These are phyloP conservation scores for Drosophila pseudotalamancana DNA, from an alignment of 2,888 invertebrate species.

Conservation along the genomic window DNA sequence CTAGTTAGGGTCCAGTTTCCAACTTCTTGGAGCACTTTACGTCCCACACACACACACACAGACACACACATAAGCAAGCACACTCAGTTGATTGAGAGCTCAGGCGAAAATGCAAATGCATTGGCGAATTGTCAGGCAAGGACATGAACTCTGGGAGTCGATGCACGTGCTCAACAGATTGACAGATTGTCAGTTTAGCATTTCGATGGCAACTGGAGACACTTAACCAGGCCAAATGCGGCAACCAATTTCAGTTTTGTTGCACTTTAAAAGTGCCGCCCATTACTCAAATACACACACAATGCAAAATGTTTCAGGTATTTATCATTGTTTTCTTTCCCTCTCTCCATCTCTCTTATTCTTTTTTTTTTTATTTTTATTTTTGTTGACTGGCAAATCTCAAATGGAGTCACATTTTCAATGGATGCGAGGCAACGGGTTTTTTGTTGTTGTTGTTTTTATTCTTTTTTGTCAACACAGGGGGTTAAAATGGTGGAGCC, in stretches of 20 bases:
- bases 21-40: conserved; percentile 18
- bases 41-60: conserved; percentile 16
- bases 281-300: conserved; percentile 33
- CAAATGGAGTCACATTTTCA: conserved; percentile 79
- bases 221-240: conserved; percentile 34
- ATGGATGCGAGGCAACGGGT: conserved; percentile 43
- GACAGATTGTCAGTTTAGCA: conserved; percentile 36
- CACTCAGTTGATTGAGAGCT: conserved; percentile 38
- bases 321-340: conserved; percentile 27
- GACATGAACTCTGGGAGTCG: conserved; percentile 23
- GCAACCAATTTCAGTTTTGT: conserved; percentile 28
- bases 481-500: conserved; percentile 46
- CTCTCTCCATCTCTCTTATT: not conserved
- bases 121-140: conserved; percentile 23
- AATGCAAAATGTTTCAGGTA: conserved; percentile 47
- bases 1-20: conserved; percentile 10
- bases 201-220: conserved; percentile 26
- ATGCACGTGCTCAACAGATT: conserved; percentile 40
- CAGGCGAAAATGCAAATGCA: conserved; percentile 48
- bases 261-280: conserved; percentile 48
- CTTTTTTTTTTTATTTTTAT: conserved; percentile 13
- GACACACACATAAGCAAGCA: not conserved
- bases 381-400: conserved; percentile 57
- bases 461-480: conserved; percentile 57
- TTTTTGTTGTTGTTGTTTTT: too few relatives aligned